Evolutionary conservation across 2,113 vertebrate species (phyloP).

Genomic region (Poeciliopsis turrubarensis): DNA sequence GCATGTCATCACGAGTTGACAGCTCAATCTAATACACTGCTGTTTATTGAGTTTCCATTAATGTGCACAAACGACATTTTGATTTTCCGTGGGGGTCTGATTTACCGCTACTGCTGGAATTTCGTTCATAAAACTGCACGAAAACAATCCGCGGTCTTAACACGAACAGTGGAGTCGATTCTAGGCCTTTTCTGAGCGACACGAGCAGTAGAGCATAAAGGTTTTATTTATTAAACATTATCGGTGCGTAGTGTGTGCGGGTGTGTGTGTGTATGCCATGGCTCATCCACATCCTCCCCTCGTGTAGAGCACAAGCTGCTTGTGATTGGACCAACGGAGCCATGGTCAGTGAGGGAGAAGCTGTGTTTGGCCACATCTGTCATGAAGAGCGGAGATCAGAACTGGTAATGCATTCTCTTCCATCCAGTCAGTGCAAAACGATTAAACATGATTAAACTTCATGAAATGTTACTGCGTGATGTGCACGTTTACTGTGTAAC

Average conservation of each 20-base stretch:
- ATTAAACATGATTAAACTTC: background rate
- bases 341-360: constrained; percentile 96
- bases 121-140: constrained; percentile 5
- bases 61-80: constrained; percentile 11
- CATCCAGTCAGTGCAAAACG: background rate
- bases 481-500: too few relatives aligned
- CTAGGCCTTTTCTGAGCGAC: constrained; percentile 11
- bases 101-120: constrained; percentile 6
- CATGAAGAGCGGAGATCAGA: constrained; percentile 98
- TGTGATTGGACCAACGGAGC: constrained; percentile 90
- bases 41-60: background rate
- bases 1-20: constrained; percentile 37
- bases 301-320: constrained; percentile 91
- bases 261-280: background rate
- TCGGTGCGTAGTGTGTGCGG: background rate
- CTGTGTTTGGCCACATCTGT: constrained; percentile 96
- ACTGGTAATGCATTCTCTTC: constrained; percentile 83
- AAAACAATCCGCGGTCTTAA: background rate
- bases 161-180: background rate
- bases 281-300: background rate
- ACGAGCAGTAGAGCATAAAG: background rate
- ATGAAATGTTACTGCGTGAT: background rate
- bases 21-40: constrained; percentile 13
- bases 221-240: background rate
- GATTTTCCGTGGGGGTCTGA: background rate